These are phyloP conservation scores for Glaucopsyche alexis DNA, from an alignment of 2,888 invertebrate genomes.

Conservation along the genomic window DNA sequence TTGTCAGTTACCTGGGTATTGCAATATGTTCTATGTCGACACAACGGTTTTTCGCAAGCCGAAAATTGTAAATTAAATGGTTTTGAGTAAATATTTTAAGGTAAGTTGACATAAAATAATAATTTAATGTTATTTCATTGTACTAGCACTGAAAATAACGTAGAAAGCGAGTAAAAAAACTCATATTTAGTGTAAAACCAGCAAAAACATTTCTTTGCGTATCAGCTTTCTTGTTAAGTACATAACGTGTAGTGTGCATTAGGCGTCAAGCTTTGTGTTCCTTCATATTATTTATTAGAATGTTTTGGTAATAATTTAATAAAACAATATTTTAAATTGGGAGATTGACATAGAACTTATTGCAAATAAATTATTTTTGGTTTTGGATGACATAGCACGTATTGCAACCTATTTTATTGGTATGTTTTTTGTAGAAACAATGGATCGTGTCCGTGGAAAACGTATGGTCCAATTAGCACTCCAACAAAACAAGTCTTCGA, in stretches of 20 bases:
- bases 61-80: conserved; percentile 1
- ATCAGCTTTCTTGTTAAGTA: neutral
- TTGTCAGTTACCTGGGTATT: neutral
- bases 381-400: conserved; percentile 1
- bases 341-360: neutral
- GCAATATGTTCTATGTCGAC: neutral
- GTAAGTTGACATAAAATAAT: conserved; percentile 1
- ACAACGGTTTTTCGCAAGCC: neutral
- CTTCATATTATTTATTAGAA: neutral
- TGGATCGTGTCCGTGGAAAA: conserved; percentile 1
- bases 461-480: conserved; percentile 1
- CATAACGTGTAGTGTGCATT: neutral
- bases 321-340: conserved; percentile 1
- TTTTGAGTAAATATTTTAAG: neutral
- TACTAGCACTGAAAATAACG: conserved; percentile 1
- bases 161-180: conserved; percentile 1
- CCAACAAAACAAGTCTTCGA: conserved; percentile 1
- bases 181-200: conserved; percentile 1
- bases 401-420: neutral
- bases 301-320: neutral
- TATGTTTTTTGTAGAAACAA: neutral
- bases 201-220: neutral
- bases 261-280: neutral
- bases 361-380: conserved; percentile 1
- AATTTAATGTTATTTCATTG: conserved; percentile 1